These are phyloP conservation scores for Cantharis rufa DNA, from an alignment of 2,888 invertebrate genomes.

Conservation along the genomic window DNA sequence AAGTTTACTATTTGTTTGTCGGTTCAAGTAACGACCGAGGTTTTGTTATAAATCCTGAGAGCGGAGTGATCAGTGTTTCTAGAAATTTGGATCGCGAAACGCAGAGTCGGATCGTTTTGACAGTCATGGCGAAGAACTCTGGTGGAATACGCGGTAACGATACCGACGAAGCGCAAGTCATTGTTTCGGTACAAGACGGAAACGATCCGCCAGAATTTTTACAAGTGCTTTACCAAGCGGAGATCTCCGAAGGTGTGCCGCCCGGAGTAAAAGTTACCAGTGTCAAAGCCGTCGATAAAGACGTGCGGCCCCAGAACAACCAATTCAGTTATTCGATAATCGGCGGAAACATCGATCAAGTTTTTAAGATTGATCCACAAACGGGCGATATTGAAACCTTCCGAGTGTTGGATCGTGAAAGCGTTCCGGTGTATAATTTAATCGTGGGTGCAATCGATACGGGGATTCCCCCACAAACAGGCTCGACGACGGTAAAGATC, in stretches of 20 bases:
- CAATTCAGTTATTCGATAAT: slow-evolving; percentile 90
- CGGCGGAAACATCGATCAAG: slow-evolving; percentile 79
- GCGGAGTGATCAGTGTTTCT: slow-evolving; percentile 83
- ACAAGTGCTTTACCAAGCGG: slow-evolving; percentile 76
- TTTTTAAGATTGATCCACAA: slow-evolving; percentile 87
- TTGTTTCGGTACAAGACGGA: slow-evolving; percentile 91
- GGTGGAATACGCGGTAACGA: slow-evolving; percentile 94
- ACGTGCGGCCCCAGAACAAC: slow-evolving; percentile 87
- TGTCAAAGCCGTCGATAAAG: slow-evolving; percentile 88
- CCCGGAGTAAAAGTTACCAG: slow-evolving; percentile 75
- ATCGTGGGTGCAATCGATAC: slow-evolving; percentile 87
- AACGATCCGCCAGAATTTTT: slow-evolving; percentile 95
- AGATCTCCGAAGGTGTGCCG: slow-evolving; percentile 78
- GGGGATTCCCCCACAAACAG: slow-evolving; percentile 88
- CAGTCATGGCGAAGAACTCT: slow-evolving; percentile 92
- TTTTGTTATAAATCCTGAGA: slow-evolving; percentile 82
- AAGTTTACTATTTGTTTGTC: slow-evolving; percentile 88
- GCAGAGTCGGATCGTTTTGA: slow-evolving; percentile 85
- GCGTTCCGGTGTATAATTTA: slow-evolving; percentile 72
- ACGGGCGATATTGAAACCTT: slow-evolving; percentile 82
- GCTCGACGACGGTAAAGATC: slow-evolving; percentile 83
- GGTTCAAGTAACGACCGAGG: slow-evolving; percentile 92
- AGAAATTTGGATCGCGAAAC: slow-evolving; percentile 83
- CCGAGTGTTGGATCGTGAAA: slow-evolving; percentile 79
- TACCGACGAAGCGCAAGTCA: slow-evolving; percentile 92